phyloP scores from a whole-genome alignment of 2,888 invertebrate species.

The Homarus gammarus region DNA sequence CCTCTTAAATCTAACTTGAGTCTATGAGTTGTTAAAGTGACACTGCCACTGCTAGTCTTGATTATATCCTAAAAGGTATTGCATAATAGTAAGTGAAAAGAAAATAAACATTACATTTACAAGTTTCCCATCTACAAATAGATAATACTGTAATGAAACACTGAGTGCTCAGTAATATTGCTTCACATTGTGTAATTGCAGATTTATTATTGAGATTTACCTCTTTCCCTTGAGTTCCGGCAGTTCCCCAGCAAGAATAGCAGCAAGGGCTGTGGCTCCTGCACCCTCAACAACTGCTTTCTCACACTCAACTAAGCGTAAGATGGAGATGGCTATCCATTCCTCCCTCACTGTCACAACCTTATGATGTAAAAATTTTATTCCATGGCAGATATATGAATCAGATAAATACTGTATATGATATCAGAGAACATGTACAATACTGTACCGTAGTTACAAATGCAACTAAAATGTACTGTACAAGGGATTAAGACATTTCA shows the following conservation, averaged over 20 bases:
- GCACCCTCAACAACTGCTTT: constrained; percentile 96
- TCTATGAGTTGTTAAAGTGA: no score
- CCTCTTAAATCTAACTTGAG: no score
- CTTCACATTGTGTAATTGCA: no score
- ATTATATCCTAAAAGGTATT: no score
- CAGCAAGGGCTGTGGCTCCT: constrained; percentile 91
- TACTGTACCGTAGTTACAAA: no score
- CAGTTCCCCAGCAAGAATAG: constrained; percentile 88
- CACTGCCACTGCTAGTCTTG: no score
- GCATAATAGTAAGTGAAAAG: no score
- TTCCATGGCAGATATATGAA: background rate
- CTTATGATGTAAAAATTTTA: constrained; percentile 78
- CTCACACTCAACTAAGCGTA: constrained; percentile 89
- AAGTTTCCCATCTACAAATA: no score
- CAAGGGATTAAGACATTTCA: no score
- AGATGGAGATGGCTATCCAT: constrained; percentile 89
- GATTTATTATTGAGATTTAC: constrained; percentile 11
- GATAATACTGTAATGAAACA: no score
- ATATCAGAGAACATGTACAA: background rate
- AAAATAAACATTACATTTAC: no score
- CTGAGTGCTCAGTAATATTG: no score
- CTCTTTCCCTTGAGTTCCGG: constrained; percentile 89
- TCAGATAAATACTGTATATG: background rate
- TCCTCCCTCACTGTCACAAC: constrained; percentile 88
- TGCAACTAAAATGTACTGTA: background rate